A percentile compares a stretch with the other conserved stretches of the same genome.
Conservation (phyloP, 2,113 vertebrate genomes). For the Dissostichus mawsoni region DNA sequence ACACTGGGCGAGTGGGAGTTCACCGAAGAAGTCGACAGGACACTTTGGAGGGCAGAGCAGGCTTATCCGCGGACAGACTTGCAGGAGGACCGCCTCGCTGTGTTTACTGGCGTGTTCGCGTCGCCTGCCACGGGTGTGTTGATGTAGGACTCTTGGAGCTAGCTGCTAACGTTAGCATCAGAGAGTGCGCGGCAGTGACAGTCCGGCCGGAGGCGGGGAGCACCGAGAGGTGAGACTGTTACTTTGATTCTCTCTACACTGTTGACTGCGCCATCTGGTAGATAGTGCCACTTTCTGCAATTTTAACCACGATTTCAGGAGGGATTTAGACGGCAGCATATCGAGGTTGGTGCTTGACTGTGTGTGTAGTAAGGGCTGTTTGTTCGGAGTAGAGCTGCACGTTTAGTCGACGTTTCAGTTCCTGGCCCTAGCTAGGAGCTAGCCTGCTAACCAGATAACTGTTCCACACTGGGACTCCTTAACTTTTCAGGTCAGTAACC, state of each 20-base stretch:
- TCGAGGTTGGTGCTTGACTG: slow-evolving; percentile 33
- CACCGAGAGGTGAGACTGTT: slow-evolving; percentile 72
- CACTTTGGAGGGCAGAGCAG: not conserved
- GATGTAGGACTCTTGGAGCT: slow-evolving; percentile 50
- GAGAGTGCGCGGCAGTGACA: slow-evolving; percentile 70
- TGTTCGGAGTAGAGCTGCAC: slow-evolving; percentile 48
- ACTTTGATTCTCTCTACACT: slow-evolving; percentile 72
- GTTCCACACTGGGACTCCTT: slow-evolving; percentile 43
- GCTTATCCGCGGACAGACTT: not conserved
- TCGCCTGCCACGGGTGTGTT: slow-evolving; percentile 27
- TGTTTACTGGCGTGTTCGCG: not conserved
- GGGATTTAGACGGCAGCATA: slow-evolving; percentile 3
- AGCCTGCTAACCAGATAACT: slow-evolving; percentile 71
- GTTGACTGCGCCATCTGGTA: slow-evolving; percentile 51
- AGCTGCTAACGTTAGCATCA: slow-evolving; percentile 77
- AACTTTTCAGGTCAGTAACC: slow-evolving; percentile 69
- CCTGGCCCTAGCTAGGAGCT: slow-evolving; percentile 74
- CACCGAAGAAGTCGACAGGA: slow-evolving; percentile 26
- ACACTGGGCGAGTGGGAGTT: slow-evolving; percentile 54
- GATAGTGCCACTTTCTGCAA: slow-evolving; percentile 30
- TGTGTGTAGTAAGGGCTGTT: slow-evolving; percentile 13
- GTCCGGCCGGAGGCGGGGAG: slow-evolving; percentile 80
- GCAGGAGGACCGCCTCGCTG: not conserved
- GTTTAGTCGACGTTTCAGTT: slow-evolving; percentile 70
- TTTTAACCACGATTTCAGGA: not conserved